phyloP scores from a whole-genome alignment of 1,140 invertebrate species.

The Galleria mellonella region DNA sequence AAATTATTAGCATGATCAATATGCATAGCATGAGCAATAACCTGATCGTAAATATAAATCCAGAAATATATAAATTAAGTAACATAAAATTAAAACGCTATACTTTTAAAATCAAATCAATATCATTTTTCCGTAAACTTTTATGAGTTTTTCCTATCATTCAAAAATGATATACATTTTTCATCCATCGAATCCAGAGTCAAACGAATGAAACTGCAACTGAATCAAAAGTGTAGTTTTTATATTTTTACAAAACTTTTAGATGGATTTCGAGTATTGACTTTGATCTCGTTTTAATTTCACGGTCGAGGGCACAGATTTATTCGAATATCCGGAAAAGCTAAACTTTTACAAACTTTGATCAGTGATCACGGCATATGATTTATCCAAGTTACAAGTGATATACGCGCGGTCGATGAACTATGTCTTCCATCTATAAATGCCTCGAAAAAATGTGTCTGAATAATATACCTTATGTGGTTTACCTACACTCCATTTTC shows the following conservation, averaged over 20 bases:
- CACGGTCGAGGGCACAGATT: constrained; percentile 31
- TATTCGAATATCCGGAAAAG: constrained; percentile 38
- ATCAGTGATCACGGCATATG: constrained; percentile 36
- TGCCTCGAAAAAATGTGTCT: constrained; percentile 15
- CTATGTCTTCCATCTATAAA: not conserved
- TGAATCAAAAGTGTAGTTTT: constrained; percentile 6
- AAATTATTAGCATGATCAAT: no score
- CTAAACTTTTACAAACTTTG: constrained; percentile 37
- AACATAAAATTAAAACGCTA: no score
- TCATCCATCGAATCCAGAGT: constrained; percentile 12
- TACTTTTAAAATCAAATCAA: no score
- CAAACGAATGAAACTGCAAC: no score
- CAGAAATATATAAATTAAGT: no score
- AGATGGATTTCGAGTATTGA: constrained; percentile 29
- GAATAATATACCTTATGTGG: constrained; percentile 21
- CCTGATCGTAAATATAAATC: no score
- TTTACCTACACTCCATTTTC: constrained; percentile 13
- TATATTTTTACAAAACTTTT: constrained; percentile 21
- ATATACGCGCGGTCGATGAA: constrained; percentile 20
- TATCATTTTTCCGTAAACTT: no score
- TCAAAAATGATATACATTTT: no score
- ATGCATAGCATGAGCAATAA: no score
- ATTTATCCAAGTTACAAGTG: constrained; percentile 25
- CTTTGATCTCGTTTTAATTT: constrained; percentile 39
- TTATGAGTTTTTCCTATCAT: no score